Evolutionary conservation across 2,888 invertebrate species (phyloP), one percentile per base, ranked within the genome.

Genomic region (Campoletis raptor): DNA sequence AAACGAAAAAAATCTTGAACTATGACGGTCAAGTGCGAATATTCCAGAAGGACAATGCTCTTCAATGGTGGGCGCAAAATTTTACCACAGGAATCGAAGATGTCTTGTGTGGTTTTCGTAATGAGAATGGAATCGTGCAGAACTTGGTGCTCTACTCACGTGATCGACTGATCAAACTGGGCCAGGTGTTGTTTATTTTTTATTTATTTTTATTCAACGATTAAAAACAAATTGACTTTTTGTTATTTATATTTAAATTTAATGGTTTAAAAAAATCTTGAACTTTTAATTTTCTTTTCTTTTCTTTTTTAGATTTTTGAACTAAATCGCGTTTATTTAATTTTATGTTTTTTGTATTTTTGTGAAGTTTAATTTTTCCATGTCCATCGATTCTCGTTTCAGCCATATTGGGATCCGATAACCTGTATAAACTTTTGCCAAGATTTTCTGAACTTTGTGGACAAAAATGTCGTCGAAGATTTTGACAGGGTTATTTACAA

Each of bases 41-140:
- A 91, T 97, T 96, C 90, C 90, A 91, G 83, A 91, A 92, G 92
- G 94, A 67, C n/a, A 95, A 96, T 91, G 91, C 95, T 0, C 88
- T 95, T 3, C 97, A 96, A 90, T 97, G 97, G 97, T 98, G 97
- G 97, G 96, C 96, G 81, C 98, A 98, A 92, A 96, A 96, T 74
- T 97, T 96, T 92, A 94, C 97, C 64, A 96, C 96, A 61, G 97
- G 97, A 8, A 95, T 97, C 77, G 94, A 96, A 42, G 95, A 95
- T 87, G 95, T 97, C 79, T 92, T 97, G 30, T 96, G 97, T 93
- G 98, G 98, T 4, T 96, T 96, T 89, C 95, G 97, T 89, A 95
- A 97, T 93, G 96, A 96, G 89, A 92, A 95, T 88, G 97, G 97
- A 0, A 94, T 96, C 83, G 97, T 98, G 0, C 94, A 95, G 81